Evolutionary conservation across 2,888 invertebrate genomes (phyloP).

Genomic region (Tipula helvola): DNA sequence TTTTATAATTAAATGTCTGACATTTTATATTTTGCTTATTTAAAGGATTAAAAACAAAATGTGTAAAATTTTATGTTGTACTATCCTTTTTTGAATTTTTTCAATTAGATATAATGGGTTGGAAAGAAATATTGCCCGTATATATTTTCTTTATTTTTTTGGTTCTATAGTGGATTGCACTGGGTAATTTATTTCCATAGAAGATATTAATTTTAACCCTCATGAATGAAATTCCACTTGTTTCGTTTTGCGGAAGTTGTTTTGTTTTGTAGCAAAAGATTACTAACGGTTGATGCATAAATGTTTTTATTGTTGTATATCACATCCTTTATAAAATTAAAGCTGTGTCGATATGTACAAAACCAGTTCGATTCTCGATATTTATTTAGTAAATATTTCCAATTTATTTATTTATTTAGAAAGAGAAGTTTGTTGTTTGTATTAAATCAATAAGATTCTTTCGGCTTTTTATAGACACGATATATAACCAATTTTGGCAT

Average conservation of each 20-base stretch:
- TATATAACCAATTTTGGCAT: too few relatives aligned
- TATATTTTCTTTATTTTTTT: neutral
- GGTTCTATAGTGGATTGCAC: neutral
- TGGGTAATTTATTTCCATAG: neutral
- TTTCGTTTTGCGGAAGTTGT: neutral
- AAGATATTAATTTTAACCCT: neutral
- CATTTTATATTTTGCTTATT: neutral
- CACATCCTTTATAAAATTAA: too few relatives aligned
- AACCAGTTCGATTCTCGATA: too few relatives aligned
- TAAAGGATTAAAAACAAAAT: neutral
- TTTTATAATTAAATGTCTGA: neutral
- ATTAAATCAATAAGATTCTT: too few relatives aligned
- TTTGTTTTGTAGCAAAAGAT: neutral
- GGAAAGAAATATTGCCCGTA: neutral
- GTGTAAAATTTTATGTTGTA: neutral
- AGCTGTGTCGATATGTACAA: too few relatives aligned
- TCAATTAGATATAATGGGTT: neutral
- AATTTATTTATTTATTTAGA: too few relatives aligned
- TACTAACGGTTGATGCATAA: neutral
- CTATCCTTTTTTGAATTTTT: neutral
- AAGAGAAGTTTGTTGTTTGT: too few relatives aligned
- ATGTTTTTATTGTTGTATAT: neutral
- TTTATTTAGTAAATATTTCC: too few relatives aligned
- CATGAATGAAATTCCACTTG: neutral
- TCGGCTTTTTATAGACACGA: too few relatives aligned